Evolutionary conservation across 2,113 vertebrate genomes (phyloP), one percentile per base, ranked within the genome.

Genomic region (Physeter macrocephalus): DNA sequence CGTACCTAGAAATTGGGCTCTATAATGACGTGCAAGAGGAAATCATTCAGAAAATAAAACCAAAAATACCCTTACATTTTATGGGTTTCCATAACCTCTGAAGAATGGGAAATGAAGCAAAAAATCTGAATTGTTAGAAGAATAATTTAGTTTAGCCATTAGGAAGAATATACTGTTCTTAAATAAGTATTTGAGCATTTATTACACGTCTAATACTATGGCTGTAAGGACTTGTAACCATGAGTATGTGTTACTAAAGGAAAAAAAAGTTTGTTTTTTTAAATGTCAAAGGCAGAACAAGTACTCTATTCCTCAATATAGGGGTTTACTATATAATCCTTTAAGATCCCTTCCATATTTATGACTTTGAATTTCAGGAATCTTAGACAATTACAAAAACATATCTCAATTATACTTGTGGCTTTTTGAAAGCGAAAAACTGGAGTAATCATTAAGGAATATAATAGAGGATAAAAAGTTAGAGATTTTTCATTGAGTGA

Each of bases 31-130:
- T 31, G 54, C 59, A 83, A 89, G 34, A 93, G 62, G 87, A 98
- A 96, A 92, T 72, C 27, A 92, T 94, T 96, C 31, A 83, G 62
- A 74, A 95, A 93, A 81, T 91, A 96, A 95, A 93, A 96, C n/a
- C 62, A 61, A 85, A 96, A 93, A 88, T 89, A 93, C 91, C 15
- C 67, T 88, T 75, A 93, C 14, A 66, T 21, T 80, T 92, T 72
- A 96, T n/a, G 72, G 54, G 67, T 66, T 87, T 92, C 21, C 49
- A 83, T 90, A 96, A 64, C 29, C 15, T 85, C 54, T 81, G 29
- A 59, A 94, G 29, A 95, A 71, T 1, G 69, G 5, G 17, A 77
- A 6, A 92, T 86, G 21, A 59, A 87, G 34, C 10, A 88, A 90
- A 93, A 78, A 85, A 3, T 12, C 2, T 77, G 2, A 84, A 93